Conservation (phyloP, 1,140 invertebrate species). For the Heterodera carotae region DNA sequence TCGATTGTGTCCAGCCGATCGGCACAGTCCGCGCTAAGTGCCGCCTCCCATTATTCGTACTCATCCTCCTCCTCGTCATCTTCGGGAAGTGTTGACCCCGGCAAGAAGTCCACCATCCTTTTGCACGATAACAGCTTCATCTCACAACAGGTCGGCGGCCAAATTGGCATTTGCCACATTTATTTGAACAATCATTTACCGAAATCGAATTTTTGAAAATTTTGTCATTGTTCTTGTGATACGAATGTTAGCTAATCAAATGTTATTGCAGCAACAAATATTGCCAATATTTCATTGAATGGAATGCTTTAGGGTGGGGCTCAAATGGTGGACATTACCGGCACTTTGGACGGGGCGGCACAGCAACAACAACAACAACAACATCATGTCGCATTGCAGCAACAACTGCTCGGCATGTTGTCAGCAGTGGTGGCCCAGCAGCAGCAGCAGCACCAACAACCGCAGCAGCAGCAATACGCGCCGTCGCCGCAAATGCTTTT, state of each 20-base stretch:
- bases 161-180: background rate
- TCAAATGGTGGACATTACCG: background rate
- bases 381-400: background rate
- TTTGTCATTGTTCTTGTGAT: too few relatives aligned
- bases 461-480: background rate
- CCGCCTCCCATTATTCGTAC: background rate
- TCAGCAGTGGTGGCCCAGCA: background rate
- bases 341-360: background rate
- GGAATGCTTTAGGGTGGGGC: background rate
- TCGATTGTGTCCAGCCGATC: background rate
- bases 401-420: background rate
- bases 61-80: background rate
- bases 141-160: background rate
- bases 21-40: background rate
- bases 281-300: too few relatives aligned
- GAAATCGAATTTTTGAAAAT: background rate
- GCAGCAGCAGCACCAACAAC: background rate
- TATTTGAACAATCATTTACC: too few relatives aligned
- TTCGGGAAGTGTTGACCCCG: background rate
- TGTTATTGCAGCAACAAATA: too few relatives aligned
- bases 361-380: background rate
- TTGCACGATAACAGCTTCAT: background rate
- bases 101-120: background rate
- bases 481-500: background rate
- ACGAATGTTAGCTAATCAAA: too few relatives aligned